Base-by-base conservation (phyloP, 2,797 vertebrate genomes). In the Sphenopsis melanotis region DNA sequence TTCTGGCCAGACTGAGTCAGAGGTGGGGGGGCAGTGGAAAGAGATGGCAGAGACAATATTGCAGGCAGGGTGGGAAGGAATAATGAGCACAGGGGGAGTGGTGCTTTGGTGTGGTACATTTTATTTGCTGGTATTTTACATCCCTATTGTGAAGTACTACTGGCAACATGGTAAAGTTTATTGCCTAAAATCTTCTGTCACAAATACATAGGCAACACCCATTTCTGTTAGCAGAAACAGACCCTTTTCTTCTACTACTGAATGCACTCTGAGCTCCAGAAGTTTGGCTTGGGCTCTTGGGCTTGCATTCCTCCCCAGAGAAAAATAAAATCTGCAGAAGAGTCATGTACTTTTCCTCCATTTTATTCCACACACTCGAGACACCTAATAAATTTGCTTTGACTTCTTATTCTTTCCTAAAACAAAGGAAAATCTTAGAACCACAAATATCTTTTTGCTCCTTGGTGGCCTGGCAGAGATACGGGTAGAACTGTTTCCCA, bases 211-310 rank as follows among this genome's bases (percentile, higher is more conserved):
- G 75, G 39, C 79, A 91, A 83, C 92, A 91, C 69, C 83, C 87
- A 50, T 37, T 59, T 59, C 34, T n/a, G 13, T 53, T 19, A 90
- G 79, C 46, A 91, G 74, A 79, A 87, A 83, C 65, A 83, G 68
- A 89, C 30, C 49, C 49, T 60, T 84, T 90, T 63, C 61, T 83
- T 80, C 72, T 23, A 61, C 42, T 30, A 80, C 32, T 83, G 47
- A 80, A 53, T 27, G 47, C 59, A 76, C 65, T 78, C 69, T 46
- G 60, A 71, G 24, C 47, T 72, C 79, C 89, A 92, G 65, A 94
- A 94, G 59, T 92, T 95, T 94, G 94, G 94, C 92, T 72, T 83
- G 39, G 50, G 50, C 84, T 95, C 69, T 89, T 87, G 82, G 82
- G 79, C 83, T 96, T 87, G 80, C 87, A 81, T 85, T 95, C 77